Conservation (phyloP, 2,888 invertebrate species). For the Eupeodes latifasciatus region DNA sequence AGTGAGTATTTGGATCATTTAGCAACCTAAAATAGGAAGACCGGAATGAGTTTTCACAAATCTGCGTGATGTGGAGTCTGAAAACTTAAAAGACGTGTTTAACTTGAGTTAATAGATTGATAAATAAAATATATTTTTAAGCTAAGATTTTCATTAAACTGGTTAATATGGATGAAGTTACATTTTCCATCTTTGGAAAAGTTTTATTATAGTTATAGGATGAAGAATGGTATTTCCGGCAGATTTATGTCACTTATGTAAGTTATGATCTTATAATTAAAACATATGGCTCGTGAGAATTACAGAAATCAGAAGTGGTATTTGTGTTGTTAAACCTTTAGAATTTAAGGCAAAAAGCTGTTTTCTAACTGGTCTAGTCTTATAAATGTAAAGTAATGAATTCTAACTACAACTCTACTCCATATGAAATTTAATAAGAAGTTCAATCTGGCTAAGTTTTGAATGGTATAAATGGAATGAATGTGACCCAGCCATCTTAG, state of each 20-base stretch:
- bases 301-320: background rate
- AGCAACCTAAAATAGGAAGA: background rate
- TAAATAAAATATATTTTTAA: background rate
- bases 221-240: conserved; percentile 13
- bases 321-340: too few species aligned
- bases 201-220: background rate
- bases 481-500: too few species aligned
- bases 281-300: background rate
- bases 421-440: too few species aligned
- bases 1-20: conserved; percentile 30
- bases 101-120: background rate
- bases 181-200: background rate
- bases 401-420: too few species aligned
- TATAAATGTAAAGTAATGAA: too few species aligned
- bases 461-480: too few species aligned
- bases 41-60: conserved; percentile 3
- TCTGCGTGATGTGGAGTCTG: background rate
- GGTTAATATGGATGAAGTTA: background rate
- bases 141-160: background rate
- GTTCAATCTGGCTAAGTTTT: too few species aligned
- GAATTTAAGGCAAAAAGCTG: too few species aligned
- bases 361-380: too few species aligned
- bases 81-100: background rate
- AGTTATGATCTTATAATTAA: background rate
- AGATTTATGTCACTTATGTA: background rate